Evolutionary conservation across 2,797 vertebrate species (phyloP), one percentile per base, ranked within the genome.

Genomic region (Loris lydekkerianus): DNA sequence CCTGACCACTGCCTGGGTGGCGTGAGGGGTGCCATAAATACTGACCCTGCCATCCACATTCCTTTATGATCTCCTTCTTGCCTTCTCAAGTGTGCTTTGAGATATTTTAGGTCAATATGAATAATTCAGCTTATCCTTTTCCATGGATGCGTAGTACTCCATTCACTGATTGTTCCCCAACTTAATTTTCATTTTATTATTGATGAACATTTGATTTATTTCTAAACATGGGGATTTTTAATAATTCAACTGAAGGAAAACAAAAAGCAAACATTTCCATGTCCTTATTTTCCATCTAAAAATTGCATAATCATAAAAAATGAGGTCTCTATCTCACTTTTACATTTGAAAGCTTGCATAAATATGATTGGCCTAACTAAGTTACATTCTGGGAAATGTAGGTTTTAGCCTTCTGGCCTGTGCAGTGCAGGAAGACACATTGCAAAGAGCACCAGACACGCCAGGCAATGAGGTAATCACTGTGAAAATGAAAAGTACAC

Each of bases 221-320:
- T 89, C 53, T 77, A 53, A 53, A 89, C 53, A 14, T 43, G 34
- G 10, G 31, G 40, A 56, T 10, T n/a, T 76, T 63, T 63, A 8
- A n/a, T 92, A 89, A 76, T 70, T 60, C 14, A 76, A 70, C 69
- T 75, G 40, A 15, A 91, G 46, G 40, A 86, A 92, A 77, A 94
- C 31, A 91, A 88, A 60, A 80, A 31, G 60, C 17, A 89, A 85
- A 70, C 18, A 61, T 73, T 77, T 43, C 11, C 23, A 8, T 67
- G 63, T 27, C 43, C n/a, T 72, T 90, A 60, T 3, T 49, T 65
- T 53, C 27, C 21, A 49, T n/a, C 31, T 34, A 58, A 90, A 86
- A 69, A 25, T 78, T 86, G 27, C 18, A 53, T 77, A 78, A 31
- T 82, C 34, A 40, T 25, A 31, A 78, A 56, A 90, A 83, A 83